These are phyloP conservation scores for Philopotamus ludificatus DNA, from an alignment of 1,140 invertebrate species.

Conservation along the genomic window DNA sequence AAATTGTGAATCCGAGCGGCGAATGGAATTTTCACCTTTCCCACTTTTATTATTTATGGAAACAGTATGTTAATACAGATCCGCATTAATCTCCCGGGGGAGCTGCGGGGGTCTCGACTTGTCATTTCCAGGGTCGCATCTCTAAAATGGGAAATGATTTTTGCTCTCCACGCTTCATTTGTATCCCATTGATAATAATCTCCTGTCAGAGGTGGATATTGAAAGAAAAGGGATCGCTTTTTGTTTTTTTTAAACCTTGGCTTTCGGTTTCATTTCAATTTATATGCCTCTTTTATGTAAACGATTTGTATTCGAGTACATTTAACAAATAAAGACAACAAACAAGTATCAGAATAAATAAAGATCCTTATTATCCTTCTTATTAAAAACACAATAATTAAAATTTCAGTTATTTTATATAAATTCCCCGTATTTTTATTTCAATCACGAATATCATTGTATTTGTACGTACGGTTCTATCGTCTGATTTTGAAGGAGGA, in stretches of 20 bases:
- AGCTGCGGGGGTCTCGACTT: not conserved
- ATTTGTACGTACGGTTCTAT: not conserved
- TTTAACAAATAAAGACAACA: too few relatives aligned
- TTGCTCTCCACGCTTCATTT: conserved; percentile 5
- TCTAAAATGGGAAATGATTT: conserved; percentile 4
- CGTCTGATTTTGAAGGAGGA: conserved; percentile 3
- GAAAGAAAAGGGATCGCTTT: too few relatives aligned
- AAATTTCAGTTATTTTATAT: too few relatives aligned
- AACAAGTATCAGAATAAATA: too few relatives aligned
- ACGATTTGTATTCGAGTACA: too few relatives aligned
- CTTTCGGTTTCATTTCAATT: too few relatives aligned
- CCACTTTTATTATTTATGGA: conserved; percentile 22
- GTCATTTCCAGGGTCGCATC: not conserved
- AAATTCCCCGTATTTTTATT: too few relatives aligned
- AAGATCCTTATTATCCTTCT: too few relatives aligned
- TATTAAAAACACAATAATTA: too few relatives aligned
- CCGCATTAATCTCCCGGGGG: conserved; percentile 14
- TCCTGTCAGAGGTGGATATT: not conserved
- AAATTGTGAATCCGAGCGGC: too few relatives aligned
- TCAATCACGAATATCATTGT: not conserved
- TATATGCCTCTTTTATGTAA: too few relatives aligned
- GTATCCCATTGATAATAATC: conserved; percentile 7
- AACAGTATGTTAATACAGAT: conserved; percentile 23
- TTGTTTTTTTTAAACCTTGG: too few relatives aligned
- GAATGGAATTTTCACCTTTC: conserved; percentile 3